Evolutionary conservation across 2,888 invertebrate species (phyloP).

Genomic region (Siphonodentalium dalli): DNA sequence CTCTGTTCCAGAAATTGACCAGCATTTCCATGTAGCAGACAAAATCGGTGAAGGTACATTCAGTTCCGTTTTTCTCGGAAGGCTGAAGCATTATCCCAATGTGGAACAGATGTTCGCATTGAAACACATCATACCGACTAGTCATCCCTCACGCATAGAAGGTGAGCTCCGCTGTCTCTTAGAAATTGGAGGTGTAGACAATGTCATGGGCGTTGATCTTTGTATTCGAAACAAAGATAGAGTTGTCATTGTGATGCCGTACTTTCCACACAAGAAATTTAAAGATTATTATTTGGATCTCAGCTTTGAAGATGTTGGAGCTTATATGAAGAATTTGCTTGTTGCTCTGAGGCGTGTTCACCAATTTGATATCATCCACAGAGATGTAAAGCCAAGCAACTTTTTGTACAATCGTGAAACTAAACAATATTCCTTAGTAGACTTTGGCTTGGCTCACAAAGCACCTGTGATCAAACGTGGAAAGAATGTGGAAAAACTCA

Average conservation of each 20-base stretch:
- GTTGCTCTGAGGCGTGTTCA: conserved; percentile 82
- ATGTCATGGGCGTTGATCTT: conserved; percentile 82
- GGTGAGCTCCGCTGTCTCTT: conserved; percentile 81
- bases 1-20: conserved; percentile 50
- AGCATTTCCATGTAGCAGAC: conserved; percentile 49
- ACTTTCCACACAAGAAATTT: conserved; percentile 82
- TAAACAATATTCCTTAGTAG: conserved; percentile 74
- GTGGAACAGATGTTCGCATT: conserved; percentile 74
- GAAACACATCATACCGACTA: conserved; percentile 86
- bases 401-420: conserved; percentile 80
- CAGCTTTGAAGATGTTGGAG: conserved; percentile 71
- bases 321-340: conserved; percentile 83
- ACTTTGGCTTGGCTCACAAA: conserved; percentile 85
- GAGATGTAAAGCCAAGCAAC: conserved; percentile 91
- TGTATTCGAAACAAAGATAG: conserved; percentile 80
- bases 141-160: conserved; percentile 81
- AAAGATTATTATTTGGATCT: conserved; percentile 75
- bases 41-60: conserved; percentile 58
- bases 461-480: conserved; percentile 46
- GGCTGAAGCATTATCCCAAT: conserved; percentile 68
- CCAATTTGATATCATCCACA: conserved; percentile 82
- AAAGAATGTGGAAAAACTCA: too few species aligned
- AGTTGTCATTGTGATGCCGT: conserved; percentile 89
- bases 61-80: conserved; percentile 78
- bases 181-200: conserved; percentile 73